Evolutionary conservation across 2,797 vertebrate genomes (phyloP), one percentile per base, ranked within the genome.

Genomic region (Eleutherodactylus coqui): DNA sequence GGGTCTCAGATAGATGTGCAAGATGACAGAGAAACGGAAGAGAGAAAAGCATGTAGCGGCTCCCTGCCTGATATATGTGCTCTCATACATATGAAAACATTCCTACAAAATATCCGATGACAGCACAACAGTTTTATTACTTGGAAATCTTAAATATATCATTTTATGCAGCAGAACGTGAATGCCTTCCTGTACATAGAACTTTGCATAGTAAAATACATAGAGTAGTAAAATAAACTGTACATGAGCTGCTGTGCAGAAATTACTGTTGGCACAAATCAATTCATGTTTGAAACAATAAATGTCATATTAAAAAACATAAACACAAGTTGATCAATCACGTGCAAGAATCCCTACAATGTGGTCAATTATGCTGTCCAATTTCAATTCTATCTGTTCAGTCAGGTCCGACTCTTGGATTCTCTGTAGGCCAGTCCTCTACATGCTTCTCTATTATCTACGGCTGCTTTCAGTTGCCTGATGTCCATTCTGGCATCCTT

Each of bases 31-130:
- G 17, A 43, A 80, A 49, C 29, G 8, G 32, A 29, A 6, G 32
- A 70, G 47, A 70, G 24, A 82, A 70, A 58, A 58, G 45, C 51
- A 73, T 36, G 51, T 51, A 58, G 34, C 13, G 67, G 47, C 53
- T 72, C 34, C 41, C 24, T 72, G 29, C 24, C 0, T 72, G 67
- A 82, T 70, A 82, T 82, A 82, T 43, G 34, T 51, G 41, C 27
- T 38, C 81, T 83, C 69, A 73, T 83, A 83, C 73, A 75, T 82
- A 82, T 82, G 67, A 82, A 82, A 82, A 82, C 43, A 83, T 19
- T 55, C 69, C 32, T 55, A 73, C 67, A 83, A 58, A 43, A 58
- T 5, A 43, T 41, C 69, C 45, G 69, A 72, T 41, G 49, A 73
- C 36, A 60, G 36, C 24, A 38, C n/a, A 58, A 83, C 51, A 41